Evolutionary conservation across 2,113 vertebrate genomes (phyloP), one percentile per base, ranked within the genome.

Genomic region (Semicossyphus pulcher): DNA sequence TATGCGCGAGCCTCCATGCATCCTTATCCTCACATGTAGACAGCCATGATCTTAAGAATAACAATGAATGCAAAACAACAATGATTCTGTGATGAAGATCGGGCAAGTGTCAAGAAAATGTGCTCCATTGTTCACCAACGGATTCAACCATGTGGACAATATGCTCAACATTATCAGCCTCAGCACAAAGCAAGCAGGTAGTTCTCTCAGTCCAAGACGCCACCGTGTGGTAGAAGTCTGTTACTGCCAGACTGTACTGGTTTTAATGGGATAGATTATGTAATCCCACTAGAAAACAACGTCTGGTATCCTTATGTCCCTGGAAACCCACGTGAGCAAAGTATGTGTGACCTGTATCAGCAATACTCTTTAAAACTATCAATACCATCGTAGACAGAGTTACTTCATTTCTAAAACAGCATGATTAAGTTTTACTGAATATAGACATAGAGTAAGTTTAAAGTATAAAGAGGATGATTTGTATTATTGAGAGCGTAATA

Each of bases 211-310:
- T 39, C 6, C 31, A 1, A 47, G 39, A 44, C 85, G 82, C 80
- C 86, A 62, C 76, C 78, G 0, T 21, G 85, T 63, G 89, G 56
- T 44, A 0, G 6, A 41, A 23, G 1, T 18, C 1, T 0, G 41
- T 10, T 2, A 47, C 59, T 34, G 44, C 15, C 7, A 3, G 2
- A 5, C 2, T 9, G 1, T 1, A 36, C 45, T 72, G 83, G 54
- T 64, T 78, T 63, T n/a, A 31, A 32, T 53, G 23, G 56, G 21
- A 34, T 18, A 65, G 4, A 5, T 77, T 88, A 81, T 77, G 54
- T 83, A 84, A 86, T 58, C 11, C 18, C 9, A 62, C 6, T 4
- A 36, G 39, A 32, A 26, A 49, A 26, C 37, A 36, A 18, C 2
- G 0, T 8, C 41, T n/a, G 45, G 34, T 23, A n/a, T n/a, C 8